Base-by-base conservation (phyloP, 2,113 vertebrate genomes). In the Acrocephalus kingi region DNA sequence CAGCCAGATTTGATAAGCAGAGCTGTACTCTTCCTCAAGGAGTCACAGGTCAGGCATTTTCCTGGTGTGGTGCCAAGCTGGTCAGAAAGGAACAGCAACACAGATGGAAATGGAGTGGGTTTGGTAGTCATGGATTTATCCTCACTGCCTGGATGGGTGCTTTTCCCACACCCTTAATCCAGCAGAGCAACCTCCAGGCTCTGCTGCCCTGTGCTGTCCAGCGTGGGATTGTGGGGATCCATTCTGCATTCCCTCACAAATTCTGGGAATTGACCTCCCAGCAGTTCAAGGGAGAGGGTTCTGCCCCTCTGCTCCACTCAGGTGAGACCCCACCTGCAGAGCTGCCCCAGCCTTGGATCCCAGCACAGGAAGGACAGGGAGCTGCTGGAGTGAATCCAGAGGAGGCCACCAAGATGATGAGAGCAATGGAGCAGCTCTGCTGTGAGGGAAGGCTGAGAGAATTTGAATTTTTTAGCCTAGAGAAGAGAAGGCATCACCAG, bases 321-420 rank as follows among this genome's bases (percentile, higher is more conserved):
- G 63, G 67, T 73, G 51, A 73, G 51, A 19, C 15, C 12, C 4
- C 52, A 58, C 37, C 67, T 51, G 51, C 35, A 73, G 59, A 22
- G 35, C 43, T 80, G 31, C 35, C 1, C 74, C 67, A 80, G 21
- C 25, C 0, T 37, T 33, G 27, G 23, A 10, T 0, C 22, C 27
- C 37, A 81, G 59, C 37, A 45, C 33, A 37, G 27, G 52, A 33
- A 58, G 67, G 31, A 43, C 4, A 0, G 18, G 49, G 58, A 88
- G 31, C 13, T 89, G 23, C 0, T 54, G 54, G 33, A 54, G 2
- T 0, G 4, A 87, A 16, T 25, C 61, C n/a, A 61, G 39, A 52
- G 2, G 45, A n/a, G 45, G 4, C 14, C 14, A 59, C 27, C 37
- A 37, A 2, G 15, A 0, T 2, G 61, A 59, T 5, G 37, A 59